Evolutionary conservation across 2,797 vertebrate species (phyloP).

Genomic region (Pelodytes ibericus): DNA sequence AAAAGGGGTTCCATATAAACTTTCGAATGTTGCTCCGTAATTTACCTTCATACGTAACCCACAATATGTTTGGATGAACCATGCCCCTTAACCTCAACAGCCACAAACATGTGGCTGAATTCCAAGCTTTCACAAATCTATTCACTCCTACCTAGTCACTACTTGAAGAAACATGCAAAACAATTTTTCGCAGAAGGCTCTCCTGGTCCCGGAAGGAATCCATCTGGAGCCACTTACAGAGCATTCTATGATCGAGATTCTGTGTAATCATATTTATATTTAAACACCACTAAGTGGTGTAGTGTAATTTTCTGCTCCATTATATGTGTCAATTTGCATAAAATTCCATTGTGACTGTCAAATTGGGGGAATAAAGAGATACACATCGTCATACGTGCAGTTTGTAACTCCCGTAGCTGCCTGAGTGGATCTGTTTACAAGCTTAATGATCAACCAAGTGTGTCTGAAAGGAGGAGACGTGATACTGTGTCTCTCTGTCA

Average conservation of each 20-base stretch:
- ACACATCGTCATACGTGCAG: background rate
- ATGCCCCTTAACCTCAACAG: no score
- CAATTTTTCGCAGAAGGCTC: background rate
- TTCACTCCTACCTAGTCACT: no score
- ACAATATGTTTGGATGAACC: no score
- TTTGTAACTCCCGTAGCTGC: background rate
- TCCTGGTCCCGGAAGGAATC: background rate
- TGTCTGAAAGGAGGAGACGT: no score
- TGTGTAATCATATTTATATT: conserved; percentile 2
- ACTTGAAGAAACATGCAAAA: no score
- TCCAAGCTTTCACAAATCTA: no score
- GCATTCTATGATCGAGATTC: background rate
- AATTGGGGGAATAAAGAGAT: background rate
- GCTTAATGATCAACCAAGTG: no score
- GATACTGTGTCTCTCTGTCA: no score
- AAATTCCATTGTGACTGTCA: background rate
- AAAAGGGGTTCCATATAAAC: no score
- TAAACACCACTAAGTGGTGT: background rate
- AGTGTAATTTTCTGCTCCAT: background rate
- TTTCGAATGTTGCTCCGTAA: no score
- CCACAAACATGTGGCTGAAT: no score
- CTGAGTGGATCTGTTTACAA: background rate
- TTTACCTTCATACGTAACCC: no score
- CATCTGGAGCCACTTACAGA: background rate
- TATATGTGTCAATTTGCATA: background rate